Percentiles rank a stretch among this genome's conserved stretches.
Conservation (phyloP, 2,113 vertebrate species). For the Chionodraco myersi region DNA sequence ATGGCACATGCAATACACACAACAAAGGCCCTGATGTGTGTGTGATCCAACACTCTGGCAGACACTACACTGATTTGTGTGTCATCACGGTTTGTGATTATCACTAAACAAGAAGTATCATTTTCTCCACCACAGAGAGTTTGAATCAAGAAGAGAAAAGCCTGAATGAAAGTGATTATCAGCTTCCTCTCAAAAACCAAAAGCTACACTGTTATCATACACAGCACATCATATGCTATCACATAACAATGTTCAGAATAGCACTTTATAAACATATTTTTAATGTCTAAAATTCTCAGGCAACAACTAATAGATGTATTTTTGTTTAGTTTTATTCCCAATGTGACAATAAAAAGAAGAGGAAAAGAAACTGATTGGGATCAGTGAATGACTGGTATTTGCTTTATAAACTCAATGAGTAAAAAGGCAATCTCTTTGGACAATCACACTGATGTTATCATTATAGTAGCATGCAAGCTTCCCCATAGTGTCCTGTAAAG, state of each 20-base stretch:
- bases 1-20: too few relatives aligned
- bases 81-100: constrained; percentile 18
- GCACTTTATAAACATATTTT: background rate
- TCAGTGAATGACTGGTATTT: background rate
- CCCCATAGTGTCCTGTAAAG: constrained; percentile 46
- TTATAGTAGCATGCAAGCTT: constrained; percentile 25
- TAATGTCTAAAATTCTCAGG: background rate
- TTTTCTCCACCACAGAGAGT: constrained; percentile 32
- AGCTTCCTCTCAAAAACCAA: background rate
- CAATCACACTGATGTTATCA: constrained; percentile 50
- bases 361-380: background rate
- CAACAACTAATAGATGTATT: background rate
- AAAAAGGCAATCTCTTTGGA: background rate
- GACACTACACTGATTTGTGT: constrained; percentile 23
- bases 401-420: background rate
- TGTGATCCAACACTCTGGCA: constrained; percentile 63
- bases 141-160: background rate
- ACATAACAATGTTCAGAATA: background rate
- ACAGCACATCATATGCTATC: background rate
- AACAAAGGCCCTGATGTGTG: constrained; percentile 11
- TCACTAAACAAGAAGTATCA: constrained; percentile 29
- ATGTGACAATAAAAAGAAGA: background rate
- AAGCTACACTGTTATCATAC: background rate
- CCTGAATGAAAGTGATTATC: constrained; percentile 9
- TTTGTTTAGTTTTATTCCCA: background rate